Evolutionary conservation across 2,888 invertebrate species (phyloP).

Genomic region (Oegoconia quadripuncta): DNA sequence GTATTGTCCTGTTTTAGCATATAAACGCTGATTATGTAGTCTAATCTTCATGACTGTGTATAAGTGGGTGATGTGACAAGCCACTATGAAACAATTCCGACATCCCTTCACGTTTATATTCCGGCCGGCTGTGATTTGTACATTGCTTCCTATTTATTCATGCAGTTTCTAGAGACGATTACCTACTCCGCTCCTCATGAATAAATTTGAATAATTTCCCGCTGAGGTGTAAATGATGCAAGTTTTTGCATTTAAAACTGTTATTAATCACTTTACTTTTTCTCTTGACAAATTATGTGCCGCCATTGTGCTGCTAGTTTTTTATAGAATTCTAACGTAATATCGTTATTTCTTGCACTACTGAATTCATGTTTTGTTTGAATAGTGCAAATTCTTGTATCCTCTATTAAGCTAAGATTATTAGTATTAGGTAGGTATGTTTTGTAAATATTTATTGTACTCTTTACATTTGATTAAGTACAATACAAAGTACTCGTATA

Average conservation of each 20-base stretch:
- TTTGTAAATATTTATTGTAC: too few species aligned
- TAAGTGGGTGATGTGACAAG: too few species aligned
- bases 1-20: too few species aligned
- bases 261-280: constrained; percentile 63
- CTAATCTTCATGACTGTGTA: too few species aligned
- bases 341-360: too few species aligned
- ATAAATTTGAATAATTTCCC: constrained; percentile 72
- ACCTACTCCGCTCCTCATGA: constrained; percentile 67
- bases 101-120: neutral
- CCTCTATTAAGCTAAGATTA: too few species aligned
- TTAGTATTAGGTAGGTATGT: too few species aligned
- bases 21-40: too few species aligned
- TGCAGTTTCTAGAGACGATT: constrained; percentile 68
- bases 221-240: constrained; percentile 72
- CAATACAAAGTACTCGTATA: too few species aligned
- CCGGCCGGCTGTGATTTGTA: constrained; percentile 52
- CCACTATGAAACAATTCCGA: neutral
- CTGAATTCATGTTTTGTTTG: too few species aligned
- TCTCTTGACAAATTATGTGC: constrained; percentile 43
- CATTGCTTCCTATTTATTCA: constrained; percentile 70
- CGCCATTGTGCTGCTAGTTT: constrained; percentile 3
- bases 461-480: too few species aligned
- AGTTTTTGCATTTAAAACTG: constrained; percentile 72
- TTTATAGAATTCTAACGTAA: neutral
- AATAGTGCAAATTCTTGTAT: too few species aligned